A percentile compares a stretch with the other conserved stretches of the same genome.
phyloP scores from a whole-genome alignment of 2,888 invertebrate species.

The Thelaira solivaga region DNA sequence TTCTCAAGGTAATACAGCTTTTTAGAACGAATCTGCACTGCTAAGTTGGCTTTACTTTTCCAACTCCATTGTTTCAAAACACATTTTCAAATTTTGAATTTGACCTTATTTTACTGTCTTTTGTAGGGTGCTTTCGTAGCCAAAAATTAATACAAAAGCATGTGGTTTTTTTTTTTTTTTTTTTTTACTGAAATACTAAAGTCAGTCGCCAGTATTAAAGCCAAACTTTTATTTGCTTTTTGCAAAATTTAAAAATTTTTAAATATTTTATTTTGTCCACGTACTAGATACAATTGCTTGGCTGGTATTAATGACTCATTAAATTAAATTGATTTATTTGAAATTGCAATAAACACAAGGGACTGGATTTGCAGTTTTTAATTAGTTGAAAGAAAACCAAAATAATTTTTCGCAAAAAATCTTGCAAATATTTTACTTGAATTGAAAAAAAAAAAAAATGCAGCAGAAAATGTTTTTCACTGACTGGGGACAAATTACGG shows the following conservation, averaged over 20 bases:
- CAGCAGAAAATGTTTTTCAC: too few species aligned
- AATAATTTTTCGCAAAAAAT: background rate
- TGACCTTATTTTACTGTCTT: too few species aligned
- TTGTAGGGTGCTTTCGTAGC: too few species aligned
- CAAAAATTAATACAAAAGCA: too few species aligned
- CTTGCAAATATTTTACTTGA: too few species aligned
- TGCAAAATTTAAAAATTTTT: background rate
- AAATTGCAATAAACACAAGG: background rate
- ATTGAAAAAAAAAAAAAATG: background rate
- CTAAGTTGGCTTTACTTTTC: too few species aligned
- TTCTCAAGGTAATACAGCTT: too few species aligned
- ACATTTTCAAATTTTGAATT: too few species aligned
- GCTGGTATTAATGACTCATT: slow-evolving; percentile 2
- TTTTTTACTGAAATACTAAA: background rate
- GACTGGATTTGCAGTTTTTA: background rate
- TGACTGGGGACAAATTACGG: too few species aligned
- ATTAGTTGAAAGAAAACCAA: background rate
- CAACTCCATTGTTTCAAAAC: too few species aligned
- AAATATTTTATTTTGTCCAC: slow-evolving; percentile 40
- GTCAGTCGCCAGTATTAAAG: background rate
- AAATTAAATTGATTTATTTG: slow-evolving; percentile 34
- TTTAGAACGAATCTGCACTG: too few species aligned
- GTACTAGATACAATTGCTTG: slow-evolving; percentile 4
- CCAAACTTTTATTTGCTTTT: background rate
- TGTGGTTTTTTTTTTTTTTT: too few species aligned